Evolutionary conservation across 2,797 vertebrate genomes (phyloP).

Genomic region (Fratercula arctica): DNA sequence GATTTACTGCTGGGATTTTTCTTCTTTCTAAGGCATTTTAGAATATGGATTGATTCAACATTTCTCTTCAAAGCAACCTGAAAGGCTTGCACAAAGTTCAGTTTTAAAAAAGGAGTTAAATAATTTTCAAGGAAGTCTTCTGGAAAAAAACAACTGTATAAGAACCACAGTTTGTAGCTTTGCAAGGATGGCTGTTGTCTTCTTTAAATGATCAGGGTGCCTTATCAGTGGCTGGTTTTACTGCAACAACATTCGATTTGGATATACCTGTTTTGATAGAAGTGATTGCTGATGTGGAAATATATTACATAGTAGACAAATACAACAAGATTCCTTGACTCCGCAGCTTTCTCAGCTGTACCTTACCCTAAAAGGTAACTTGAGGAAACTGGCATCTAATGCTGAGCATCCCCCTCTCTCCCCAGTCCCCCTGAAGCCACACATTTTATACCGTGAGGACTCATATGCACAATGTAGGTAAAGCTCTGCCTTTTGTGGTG

Average conservation of each 20-base stretch:
- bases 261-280: background rate
- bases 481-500: background rate
- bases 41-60: conserved; percentile 34
- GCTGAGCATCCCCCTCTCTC: background rate
- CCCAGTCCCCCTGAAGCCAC: background rate
- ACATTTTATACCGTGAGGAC: background rate
- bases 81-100: conserved; percentile 10
- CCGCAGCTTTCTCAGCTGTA: background rate
- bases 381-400: background rate
- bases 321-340: background rate
- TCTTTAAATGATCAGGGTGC: background rate
- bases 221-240: background rate
- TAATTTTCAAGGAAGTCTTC: background rate
- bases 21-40: conserved; percentile 32
- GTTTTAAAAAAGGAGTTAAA: background rate
- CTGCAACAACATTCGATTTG: background rate
- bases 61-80: conserved; percentile 41
- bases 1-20: conserved; percentile 64
- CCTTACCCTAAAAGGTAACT: background rate
- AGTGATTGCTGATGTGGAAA: background rate
- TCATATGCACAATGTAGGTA: background rate
- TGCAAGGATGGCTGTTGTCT: background rate
- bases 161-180: background rate
- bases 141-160: background rate
- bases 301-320: background rate